Base-by-base conservation (phyloP, 1,140 invertebrate genomes). In the Bombus sibiricus region DNA sequence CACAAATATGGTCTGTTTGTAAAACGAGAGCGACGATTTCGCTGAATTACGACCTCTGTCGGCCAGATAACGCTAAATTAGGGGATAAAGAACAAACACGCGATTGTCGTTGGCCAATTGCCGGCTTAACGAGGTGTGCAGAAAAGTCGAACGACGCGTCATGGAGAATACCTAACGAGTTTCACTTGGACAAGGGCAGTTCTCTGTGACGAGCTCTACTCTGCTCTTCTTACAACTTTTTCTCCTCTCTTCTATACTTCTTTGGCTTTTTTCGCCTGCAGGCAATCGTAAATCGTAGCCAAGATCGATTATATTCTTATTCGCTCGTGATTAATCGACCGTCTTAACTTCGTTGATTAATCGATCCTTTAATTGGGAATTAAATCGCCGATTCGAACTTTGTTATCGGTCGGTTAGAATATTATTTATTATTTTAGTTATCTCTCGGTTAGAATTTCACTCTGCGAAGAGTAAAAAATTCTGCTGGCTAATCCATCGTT, bases 51-150 rank as follows among this genome's bases (percentile, higher is more conserved):
- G 28, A 28, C n/a, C 71, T 43, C 41, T 10, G 28, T 12, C 13
- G 9, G n/a, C 1, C 28, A 8, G 41, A 10, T 32, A 18, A 15
- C 12, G n/a, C n/a, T 43, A 73, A 73, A 43, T 73, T 73, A 43
- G 71, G 39, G n/a, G 39, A 73, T n/a, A 72, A 73, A 28, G 39
- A 47, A 32, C 8, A n/a, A 32, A 73, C 71, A 43, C 41, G 39
- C 71, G 71, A 73, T 41, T 41, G 25, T 47, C 15, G 71, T 47
- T 73, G n/a, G 41, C 71, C 71, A 73, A 73, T 73, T 73, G 71
- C 41, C 39, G 71, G 41, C 71, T 43, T 73, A 73, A 73, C 71
- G 71, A 73, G n/a, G 28, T 47, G 41, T 47, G 15, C 41, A 32
- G n/a, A 47, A 73, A 73, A 43, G 41, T 73, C 41, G 71, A 18